Percentiles rank a stretch among this genome's conserved stretches.
Conservation (phyloP, 2,888 invertebrate species). For the Trissolcus japonicus region DNA sequence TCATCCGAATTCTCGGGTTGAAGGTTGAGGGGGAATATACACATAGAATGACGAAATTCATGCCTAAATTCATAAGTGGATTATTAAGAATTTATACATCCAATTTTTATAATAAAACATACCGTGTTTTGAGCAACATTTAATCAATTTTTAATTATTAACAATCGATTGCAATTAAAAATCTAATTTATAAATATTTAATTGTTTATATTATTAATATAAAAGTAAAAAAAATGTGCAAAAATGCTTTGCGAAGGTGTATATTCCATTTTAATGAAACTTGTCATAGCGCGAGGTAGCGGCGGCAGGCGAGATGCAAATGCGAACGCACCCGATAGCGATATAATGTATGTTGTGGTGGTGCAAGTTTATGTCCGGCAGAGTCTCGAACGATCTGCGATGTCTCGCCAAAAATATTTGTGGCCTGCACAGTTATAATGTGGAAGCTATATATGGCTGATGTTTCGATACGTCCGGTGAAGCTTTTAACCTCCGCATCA, state of each 20-base stretch:
- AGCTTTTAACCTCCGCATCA: constrained; percentile 48
- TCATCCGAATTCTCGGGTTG: constrained; percentile 63
- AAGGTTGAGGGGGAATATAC: constrained; percentile 59
- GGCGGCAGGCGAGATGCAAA: constrained; percentile 65
- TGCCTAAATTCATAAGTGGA: no score
- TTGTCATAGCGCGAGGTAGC: constrained; percentile 49
- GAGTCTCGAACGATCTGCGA: constrained; percentile 52
- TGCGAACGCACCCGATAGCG: constrained; percentile 58
- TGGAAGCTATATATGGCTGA: constrained; percentile 52
- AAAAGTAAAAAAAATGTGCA: no score
- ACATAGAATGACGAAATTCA: no score
- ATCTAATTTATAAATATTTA: no score
- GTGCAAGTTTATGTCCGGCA: constrained; percentile 53
- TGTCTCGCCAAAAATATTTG: constrained; percentile 53
- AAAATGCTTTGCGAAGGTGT: no score
- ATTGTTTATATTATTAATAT: no score
- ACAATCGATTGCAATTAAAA: no score
- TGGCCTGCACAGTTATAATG: constrained; percentile 40
- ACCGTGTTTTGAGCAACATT: no score
- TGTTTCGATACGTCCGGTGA: constrained; percentile 45
- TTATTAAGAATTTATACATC: no score
- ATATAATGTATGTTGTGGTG: constrained; percentile 46
- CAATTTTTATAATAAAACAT: no score
- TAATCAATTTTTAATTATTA: no score
- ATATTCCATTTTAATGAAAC: constrained; percentile 67